These are phyloP conservation scores for Scomberomorus guttatus DNA, from an alignment of 2,797 vertebrate genomes.

Conservation along the genomic window DNA sequence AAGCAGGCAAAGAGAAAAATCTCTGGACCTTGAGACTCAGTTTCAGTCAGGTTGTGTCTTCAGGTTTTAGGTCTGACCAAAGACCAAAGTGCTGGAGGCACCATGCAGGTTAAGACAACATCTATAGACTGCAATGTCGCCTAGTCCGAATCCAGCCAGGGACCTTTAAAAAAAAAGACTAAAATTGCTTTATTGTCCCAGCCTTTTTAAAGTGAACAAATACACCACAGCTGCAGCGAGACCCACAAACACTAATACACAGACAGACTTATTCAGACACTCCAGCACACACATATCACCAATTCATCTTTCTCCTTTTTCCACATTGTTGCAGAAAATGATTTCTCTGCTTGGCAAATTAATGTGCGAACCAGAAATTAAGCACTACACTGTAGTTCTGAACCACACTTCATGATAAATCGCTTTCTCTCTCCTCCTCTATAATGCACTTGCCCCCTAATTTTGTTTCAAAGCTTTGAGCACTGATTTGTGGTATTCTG, in stretches of 20 bases:
- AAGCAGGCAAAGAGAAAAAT: too few species aligned
- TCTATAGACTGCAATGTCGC: too few species aligned
- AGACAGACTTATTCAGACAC: not conserved
- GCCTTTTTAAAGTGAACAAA: too few species aligned
- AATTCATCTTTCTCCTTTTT: not conserved
- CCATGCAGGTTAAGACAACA: too few species aligned
- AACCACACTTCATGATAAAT: conserved; percentile 18
- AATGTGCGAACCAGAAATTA: conserved; percentile 8
- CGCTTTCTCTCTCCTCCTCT: not conserved
- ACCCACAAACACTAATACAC: not conserved
- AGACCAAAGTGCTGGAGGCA: too few species aligned
- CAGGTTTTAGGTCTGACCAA: too few species aligned
- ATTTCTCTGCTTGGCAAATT: conserved; percentile 4
- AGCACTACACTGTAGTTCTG: not conserved
- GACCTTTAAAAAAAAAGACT: too few species aligned
- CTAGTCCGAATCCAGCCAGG: too few species aligned
- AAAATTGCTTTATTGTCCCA: too few species aligned
- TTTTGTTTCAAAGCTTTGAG: conserved; percentile 21
- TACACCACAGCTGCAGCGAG: not conserved
- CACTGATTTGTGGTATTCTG: conserved; percentile 39
- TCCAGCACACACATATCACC: too few species aligned
- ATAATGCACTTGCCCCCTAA: conserved; percentile 1
- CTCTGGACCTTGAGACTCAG: too few species aligned
- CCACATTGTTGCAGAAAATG: not conserved
- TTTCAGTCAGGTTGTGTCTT: too few species aligned